phyloP scores from a whole-genome alignment of 2,113 vertebrate genomes.

The human (Homo sapiens) region GRCh38 chr6:81756001-81756500 shows the following conservation, averaged over 20 bases:
- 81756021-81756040: background rate
- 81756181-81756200: background rate
- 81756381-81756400: slow-evolving; percentile 25
- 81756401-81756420: background rate
- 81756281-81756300: background rate
- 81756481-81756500: background rate
- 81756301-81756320: background rate
- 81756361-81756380: background rate
- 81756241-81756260: background rate
- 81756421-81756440: slow-evolving; percentile 6
- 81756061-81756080: background rate
- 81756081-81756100: background rate
- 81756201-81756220: background rate
- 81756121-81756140: background rate
- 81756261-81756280: background rate
- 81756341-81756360: slow-evolving; percentile 11
- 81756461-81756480: background rate
- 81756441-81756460: background rate
- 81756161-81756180: slow-evolving; percentile 35
- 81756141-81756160: background rate
- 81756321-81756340: background rate
- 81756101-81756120: slow-evolving; percentile 27
- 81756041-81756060: background rate
- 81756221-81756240: background rate
- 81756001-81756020: background rate